Evolutionary conservation across 92 coral and sea anemone genomes (phyloP).

Genomic region (Zoanthus gigantus): DNA sequence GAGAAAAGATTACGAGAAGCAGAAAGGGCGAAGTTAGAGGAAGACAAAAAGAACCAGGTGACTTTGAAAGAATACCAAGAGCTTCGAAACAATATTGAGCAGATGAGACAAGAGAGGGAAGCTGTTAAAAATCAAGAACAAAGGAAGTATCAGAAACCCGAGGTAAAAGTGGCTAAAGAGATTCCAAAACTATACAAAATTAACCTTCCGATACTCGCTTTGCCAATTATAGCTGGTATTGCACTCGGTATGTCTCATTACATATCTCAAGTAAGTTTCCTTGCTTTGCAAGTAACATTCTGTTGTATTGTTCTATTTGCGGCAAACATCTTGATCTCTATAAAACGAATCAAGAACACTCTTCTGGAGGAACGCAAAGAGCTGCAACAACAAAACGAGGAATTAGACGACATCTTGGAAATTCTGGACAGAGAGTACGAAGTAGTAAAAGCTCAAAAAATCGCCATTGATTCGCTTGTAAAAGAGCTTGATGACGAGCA

Average conservation of each 20-base stretch:
- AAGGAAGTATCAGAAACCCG: slow-evolving; percentile 55
- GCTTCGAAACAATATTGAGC: slow-evolving; percentile 74
- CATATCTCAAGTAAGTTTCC: slow-evolving; percentile 57
- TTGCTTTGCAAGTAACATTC: slow-evolving; percentile 58
- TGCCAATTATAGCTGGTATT: slow-evolving; percentile 74
- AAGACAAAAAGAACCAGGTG: slow-evolving; percentile 62
- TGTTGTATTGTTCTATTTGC: slow-evolving; percentile 47
- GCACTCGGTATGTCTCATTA: slow-evolving; percentile 64
- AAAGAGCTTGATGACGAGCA: slow-evolving; percentile 86
- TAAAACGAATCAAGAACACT: slow-evolving; percentile 59
- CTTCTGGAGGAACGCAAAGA: slow-evolving; percentile 74
- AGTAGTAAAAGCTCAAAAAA: slow-evolving; percentile 81
- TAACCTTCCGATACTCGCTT: slow-evolving; percentile 57
- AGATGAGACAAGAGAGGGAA: slow-evolving; percentile 73
- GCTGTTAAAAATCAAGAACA: slow-evolving; percentile 46
- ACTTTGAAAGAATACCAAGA: slow-evolving; percentile 77
- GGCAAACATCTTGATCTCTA: slow-evolving; percentile 73
- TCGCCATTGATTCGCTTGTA: slow-evolving; percentile 83
- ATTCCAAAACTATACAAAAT: slow-evolving; percentile 60
- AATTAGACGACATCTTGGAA: slow-evolving; percentile 80
- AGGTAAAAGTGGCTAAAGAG: slow-evolving; percentile 27
- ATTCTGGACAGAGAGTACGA: slow-evolving; percentile 83
- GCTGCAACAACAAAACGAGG: slow-evolving; percentile 75
- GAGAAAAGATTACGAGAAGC: slow-evolving; percentile 58
- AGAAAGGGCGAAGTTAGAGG: slow-evolving; percentile 76